A percentile compares a stretch with the other conserved stretches of the same genome.
Evolutionary conservation across 30 jellyfish, hydroid and myxozoan species (phyloP).

Genomic region (Calvadosia cruxmelitensis): DNA sequence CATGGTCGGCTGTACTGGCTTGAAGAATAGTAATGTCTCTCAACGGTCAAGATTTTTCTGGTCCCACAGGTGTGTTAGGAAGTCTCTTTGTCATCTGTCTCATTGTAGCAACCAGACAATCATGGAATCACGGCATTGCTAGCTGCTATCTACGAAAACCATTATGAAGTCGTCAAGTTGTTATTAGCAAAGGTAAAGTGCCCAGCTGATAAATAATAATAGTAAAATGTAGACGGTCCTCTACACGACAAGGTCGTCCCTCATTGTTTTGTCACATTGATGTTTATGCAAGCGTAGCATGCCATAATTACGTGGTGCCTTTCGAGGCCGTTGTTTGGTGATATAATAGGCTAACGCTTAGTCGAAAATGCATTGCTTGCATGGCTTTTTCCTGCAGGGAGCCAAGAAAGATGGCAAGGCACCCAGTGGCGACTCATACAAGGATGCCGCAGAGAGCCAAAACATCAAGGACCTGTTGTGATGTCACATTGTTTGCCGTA

Average conservation of each 20-base stretch:
- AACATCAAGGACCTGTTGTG: neutral
- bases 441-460: neutral
- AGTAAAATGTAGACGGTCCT: too few relatives aligned
- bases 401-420: neutral
- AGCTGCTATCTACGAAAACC: conserved; percentile 86
- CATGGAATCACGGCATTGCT: conserved; percentile 79
- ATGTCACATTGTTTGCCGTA: too few relatives aligned
- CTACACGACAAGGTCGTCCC: too few relatives aligned
- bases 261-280: too few relatives aligned
- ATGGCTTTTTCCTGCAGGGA: neutral
- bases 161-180: conserved; percentile 43
- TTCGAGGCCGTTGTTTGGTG: neutral
- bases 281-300: neutral
- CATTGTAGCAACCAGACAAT: conserved; percentile 46
- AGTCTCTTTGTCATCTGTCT: neutral
- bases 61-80: too few relatives aligned
- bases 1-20: neutral
- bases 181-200: conserved; percentile 51
- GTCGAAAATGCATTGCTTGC: too few relatives aligned
- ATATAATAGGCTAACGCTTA: neutral
- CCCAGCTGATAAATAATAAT: neutral
- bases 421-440: neutral
- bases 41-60: too few relatives aligned
- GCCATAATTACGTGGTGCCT: neutral
- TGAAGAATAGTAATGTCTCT: neutral